phyloP scores from a whole-genome alignment of 2,888 invertebrate species.

The Automeris io region DNA sequence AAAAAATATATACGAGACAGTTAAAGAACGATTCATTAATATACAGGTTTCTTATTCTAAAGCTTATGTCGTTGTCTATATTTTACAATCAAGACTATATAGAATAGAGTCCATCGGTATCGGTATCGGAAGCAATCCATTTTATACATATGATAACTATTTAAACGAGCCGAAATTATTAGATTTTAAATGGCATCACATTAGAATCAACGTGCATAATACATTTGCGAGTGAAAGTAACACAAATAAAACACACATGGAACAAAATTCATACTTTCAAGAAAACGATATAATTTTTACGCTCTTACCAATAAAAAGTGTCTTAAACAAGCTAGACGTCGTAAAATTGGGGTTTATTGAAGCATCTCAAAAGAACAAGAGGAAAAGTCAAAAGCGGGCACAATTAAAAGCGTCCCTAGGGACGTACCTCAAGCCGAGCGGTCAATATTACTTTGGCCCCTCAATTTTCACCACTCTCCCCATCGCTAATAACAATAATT shows the following conservation, averaged over 20 bases:
- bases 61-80: too few species aligned
- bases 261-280: slow-evolving; percentile 2
- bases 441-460: slow-evolving; percentile 73
- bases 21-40: too few species aligned
- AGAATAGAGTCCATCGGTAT: too few species aligned
- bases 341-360: slow-evolving; percentile 70
- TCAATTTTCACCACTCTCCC: slow-evolving; percentile 76
- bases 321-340: slow-evolving; percentile 54
- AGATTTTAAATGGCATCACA: too few species aligned
- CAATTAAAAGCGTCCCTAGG: slow-evolving; percentile 70
- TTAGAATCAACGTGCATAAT: slow-evolving; percentile 8
- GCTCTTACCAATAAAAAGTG: slow-evolving; percentile 47
- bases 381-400: slow-evolving; percentile 68
- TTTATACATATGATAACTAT: too few species aligned
- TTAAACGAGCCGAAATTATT: too few species aligned
- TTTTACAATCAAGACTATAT: too few species aligned
- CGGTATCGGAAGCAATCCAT: too few species aligned
- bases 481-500: slow-evolving; percentile 78
- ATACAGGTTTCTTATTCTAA: too few species aligned
- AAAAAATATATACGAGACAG: too few species aligned
- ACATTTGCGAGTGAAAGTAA: slow-evolving; percentile 4
- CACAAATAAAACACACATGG: background rate
- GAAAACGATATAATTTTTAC: slow-evolving; percentile 26
- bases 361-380: slow-evolving; percentile 69
- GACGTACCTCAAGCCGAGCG: slow-evolving; percentile 62